phyloP scores from a whole-genome alignment of 2,888 invertebrate genomes.

The Troides aeacus region DNA sequence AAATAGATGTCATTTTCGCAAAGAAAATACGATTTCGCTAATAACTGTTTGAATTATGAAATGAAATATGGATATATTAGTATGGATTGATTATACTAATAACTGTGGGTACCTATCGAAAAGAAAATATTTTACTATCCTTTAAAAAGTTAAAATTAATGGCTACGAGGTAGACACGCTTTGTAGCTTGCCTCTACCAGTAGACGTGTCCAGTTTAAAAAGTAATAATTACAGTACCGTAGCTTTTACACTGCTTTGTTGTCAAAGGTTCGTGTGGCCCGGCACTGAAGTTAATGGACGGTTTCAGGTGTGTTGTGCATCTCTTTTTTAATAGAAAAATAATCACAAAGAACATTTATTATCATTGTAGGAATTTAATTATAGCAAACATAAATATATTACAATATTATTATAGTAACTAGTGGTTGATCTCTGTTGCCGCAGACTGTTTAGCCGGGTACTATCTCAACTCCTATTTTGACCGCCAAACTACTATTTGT shows the following conservation, averaged over 20 bases:
- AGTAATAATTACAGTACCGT: neutral
- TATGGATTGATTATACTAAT: no score
- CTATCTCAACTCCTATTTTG: no score
- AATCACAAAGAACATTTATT: neutral
- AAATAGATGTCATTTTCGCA: no score
- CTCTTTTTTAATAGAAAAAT: neutral
- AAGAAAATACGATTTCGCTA: no score
- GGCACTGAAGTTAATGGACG: neutral
- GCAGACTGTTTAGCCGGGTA: no score
- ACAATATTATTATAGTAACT: no score
- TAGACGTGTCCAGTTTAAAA: neutral
- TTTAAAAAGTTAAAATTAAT: neutral
- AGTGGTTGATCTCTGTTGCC: no score
- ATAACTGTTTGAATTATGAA: no score
- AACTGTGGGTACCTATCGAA: no score
- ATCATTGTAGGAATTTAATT: neutral
- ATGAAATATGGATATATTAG: no score
- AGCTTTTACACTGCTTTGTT: constrained; percentile 1
- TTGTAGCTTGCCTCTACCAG: neutral
- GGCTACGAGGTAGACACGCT: neutral
- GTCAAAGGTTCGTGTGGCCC: neutral
- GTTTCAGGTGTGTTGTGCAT: neutral
- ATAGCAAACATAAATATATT: neutral
- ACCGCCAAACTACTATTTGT: no score
- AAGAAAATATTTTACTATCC: neutral